phyloP scores from a whole-genome alignment of 2,113 vertebrate species.

The Leucoraja erinaceus region DNA sequence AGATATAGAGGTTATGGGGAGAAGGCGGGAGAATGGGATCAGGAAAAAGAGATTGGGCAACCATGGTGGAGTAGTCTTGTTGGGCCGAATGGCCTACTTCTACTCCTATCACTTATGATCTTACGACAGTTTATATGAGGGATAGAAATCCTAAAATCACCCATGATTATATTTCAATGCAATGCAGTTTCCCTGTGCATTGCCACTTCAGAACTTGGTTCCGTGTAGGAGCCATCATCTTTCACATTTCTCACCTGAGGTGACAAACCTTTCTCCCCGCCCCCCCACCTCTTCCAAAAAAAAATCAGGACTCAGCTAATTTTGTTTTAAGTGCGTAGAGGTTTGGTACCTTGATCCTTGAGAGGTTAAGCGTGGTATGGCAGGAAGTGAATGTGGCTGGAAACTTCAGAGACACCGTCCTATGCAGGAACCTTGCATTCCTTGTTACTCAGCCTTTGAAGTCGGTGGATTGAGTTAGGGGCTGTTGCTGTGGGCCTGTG shows the following conservation, averaged over 20 bases:
- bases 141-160: not conserved
- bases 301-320: not conserved
- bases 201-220: not conserved
- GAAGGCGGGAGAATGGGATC: too few relatives aligned
- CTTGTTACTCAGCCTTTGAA: constrained; percentile 71
- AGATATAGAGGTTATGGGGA: not conserved
- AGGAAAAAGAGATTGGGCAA: too few relatives aligned
- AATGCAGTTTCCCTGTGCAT: too few relatives aligned
- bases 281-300: too few relatives aligned
- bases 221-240: too few relatives aligned
- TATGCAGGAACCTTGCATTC: constrained; percentile 76
- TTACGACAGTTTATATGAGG: not conserved
- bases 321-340: not conserved
- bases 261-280: not conserved
- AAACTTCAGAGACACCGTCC: constrained; percentile 41
- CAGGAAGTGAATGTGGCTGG: constrained; percentile 15
- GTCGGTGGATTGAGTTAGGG: constrained; percentile 68
- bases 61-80: too few relatives aligned
- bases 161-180: not conserved
- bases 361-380: constrained; percentile 14
- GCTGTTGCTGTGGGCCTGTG: constrained; percentile 66
- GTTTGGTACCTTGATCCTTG: not conserved
- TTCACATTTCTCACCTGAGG: not conserved
- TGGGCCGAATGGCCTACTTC: too few relatives aligned
- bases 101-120: too few relatives aligned